Evolutionary conservation across 2,888 invertebrate species (phyloP).

Genomic region (Leptothorax acervorum): DNA sequence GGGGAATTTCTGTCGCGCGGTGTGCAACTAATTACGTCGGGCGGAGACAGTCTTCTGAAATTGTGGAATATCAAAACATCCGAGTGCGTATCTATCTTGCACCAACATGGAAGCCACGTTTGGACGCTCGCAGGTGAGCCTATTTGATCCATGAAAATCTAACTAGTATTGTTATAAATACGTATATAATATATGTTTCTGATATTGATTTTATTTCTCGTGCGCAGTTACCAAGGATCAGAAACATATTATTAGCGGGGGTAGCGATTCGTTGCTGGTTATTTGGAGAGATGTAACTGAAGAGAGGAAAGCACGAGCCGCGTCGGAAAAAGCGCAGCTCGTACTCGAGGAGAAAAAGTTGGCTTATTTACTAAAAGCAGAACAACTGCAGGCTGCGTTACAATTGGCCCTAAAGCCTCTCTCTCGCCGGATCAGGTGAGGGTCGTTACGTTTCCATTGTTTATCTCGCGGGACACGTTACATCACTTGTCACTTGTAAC

Average conservation of each 20-base stretch:
- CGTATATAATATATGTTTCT: neutral
- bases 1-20: conserved; percentile 94
- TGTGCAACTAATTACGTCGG: conserved; percentile 94
- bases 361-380: conserved; percentile 92
- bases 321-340: conserved; percentile 89
- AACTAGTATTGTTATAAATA: conserved; percentile 5
- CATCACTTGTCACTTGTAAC: conserved; percentile 51
- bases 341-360: conserved; percentile 94
- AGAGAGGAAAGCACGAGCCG: conserved; percentile 88
- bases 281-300: conserved; percentile 95
- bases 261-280: conserved; percentile 94
- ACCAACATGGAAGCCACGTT: conserved; percentile 95
- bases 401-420: conserved; percentile 93
- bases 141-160: neutral
- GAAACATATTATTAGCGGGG: conserved; percentile 92
- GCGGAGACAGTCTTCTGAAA: conserved; percentile 97
- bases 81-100: conserved; percentile 94
- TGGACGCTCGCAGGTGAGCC: conserved; percentile 91
- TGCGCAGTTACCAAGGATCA: conserved; percentile 89
- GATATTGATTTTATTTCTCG: neutral
- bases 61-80: conserved; percentile 97
- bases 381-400: conserved; percentile 93
- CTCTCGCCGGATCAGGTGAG: conserved; percentile 97
- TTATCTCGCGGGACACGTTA: conserved; percentile 42
- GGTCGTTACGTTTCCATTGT: conserved; percentile 40